Evolutionary conservation across 2,888 invertebrate genomes (phyloP), one percentile per base, ranked within the genome.

Genomic region (Phortica magna): DNA sequence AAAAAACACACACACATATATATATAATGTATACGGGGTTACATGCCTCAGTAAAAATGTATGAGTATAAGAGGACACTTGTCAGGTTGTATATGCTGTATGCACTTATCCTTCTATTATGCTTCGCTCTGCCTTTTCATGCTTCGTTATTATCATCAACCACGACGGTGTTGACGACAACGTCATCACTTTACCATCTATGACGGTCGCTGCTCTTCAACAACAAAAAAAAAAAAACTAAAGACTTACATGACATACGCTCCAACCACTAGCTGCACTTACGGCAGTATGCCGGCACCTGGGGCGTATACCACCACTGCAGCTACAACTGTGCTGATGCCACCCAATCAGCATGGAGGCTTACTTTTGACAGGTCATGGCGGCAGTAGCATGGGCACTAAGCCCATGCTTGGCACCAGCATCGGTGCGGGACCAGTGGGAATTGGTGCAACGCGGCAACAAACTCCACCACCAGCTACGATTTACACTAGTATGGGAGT

Each of bases 191-290:
- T 76, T 12, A 7, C 65, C n/a, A 17, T 41, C 78, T 48, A 72
- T 64, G 57, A 70, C 59, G 75, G 31, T 53, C 22, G 43, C 19
- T 71, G 61, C 67, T 17, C 68, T 41, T 41, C 4, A 17, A 5
- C 4, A 17, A 5, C 74, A 75, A 73, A 76, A 84, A 74, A 74
- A 73, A 77, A 84, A 78, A 82, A 79, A 82, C 82, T 84, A 82
- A 80, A 85, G 90, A 89, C 89, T 73, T 91, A 91, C 78, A 89
- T 91, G 87, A 89, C 90, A 79, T 91, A 91, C 84, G 90, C 91
- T 76, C 91, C 91, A 73, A 90, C 91, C 76, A 89, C 89, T 74
- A 89, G 83, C 79, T 89, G 89, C 79, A 88, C 88, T 79, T 91
- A 91, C 79, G 90, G 88, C 72, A 89, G 89, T 77, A 79, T 91